Percentiles rank a stretch among this genome's conserved stretches.
These are phyloP conservation scores for Cryptocephalus primarius DNA, from an alignment of 2,888 invertebrate species.

Conservation along the genomic window DNA sequence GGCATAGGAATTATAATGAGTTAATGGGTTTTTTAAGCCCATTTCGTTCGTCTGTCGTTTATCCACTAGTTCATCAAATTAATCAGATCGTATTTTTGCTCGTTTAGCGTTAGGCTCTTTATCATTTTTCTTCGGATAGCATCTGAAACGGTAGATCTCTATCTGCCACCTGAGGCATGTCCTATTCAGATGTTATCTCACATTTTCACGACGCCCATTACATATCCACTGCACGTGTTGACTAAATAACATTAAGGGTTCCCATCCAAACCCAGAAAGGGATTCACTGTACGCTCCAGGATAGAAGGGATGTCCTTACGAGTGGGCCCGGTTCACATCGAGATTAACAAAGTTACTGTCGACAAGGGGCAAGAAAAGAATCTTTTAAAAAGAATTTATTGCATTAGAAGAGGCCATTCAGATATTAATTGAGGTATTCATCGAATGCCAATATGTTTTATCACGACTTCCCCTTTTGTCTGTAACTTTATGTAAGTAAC, in stretches of 20 bases:
- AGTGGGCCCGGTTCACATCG: slow-evolving; percentile 16
- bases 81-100: too few species aligned
- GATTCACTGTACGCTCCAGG: neutral
- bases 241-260: slow-evolving; percentile 9
- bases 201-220: slow-evolving; percentile 3
- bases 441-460: slow-evolving; percentile 7
- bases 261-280: slow-evolving; percentile 9
- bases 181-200: slow-evolving; percentile 1
- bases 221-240: slow-evolving; percentile 10
- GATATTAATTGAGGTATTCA: slow-evolving; percentile 17
- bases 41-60: too few species aligned
- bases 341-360: slow-evolving; percentile 23
- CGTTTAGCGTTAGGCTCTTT: too few species aligned
- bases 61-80: too few species aligned
- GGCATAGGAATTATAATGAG: too few species aligned
- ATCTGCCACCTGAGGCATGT: too few species aligned
- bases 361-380: slow-evolving; percentile 12
- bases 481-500: neutral
- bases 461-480: slow-evolving; percentile 6
- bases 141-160: too few species aligned
- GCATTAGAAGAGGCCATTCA: slow-evolving; percentile 21
- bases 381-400: slow-evolving; percentile 21
- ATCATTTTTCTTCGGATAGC: too few species aligned
- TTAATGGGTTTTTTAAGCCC: too few species aligned
- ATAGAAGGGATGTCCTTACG: neutral